These are phyloP conservation scores for Lagenorhynchus albirostris DNA, from an alignment of 2,113 vertebrate species.

Conservation along the genomic window DNA sequence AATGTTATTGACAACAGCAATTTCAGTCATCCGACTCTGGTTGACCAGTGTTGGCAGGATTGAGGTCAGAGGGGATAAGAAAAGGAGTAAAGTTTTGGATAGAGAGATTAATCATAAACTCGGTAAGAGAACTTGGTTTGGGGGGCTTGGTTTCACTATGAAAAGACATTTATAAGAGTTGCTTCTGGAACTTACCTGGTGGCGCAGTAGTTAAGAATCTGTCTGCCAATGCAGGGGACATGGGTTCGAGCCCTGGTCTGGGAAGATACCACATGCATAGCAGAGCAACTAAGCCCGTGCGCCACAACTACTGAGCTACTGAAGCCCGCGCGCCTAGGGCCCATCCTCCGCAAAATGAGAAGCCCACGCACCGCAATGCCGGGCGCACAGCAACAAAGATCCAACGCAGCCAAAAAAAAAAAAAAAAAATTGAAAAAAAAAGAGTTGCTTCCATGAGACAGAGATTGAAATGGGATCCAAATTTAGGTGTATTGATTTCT, in stretches of 20 bases:
- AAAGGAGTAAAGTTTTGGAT: background rate
- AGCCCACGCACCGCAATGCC: accelerated
- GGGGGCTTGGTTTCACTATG: background rate
- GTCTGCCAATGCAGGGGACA: too few species aligned
- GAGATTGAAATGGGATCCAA: background rate
- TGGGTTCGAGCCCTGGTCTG: too few species aligned
- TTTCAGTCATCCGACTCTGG: background rate
- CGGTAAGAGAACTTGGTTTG: background rate
- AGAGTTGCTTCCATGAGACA: background rate
- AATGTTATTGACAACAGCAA: background rate
- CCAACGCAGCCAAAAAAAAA: too few species aligned
- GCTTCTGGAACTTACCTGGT: background rate
- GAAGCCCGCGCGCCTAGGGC: too few species aligned
- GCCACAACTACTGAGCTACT: too few species aligned
- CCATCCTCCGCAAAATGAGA: too few species aligned
- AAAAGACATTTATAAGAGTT: background rate
- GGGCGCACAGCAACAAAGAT: too few species aligned
- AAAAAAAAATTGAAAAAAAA: background rate
- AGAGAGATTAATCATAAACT: background rate
- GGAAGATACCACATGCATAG: too few species aligned
- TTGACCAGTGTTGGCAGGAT: background rate
- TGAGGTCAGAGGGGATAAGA: background rate
- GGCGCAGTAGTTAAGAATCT: too few species aligned
- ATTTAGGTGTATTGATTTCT: background rate
- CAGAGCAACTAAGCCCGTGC: too few species aligned